Evolutionary conservation across 2,888 invertebrate species (phyloP).

Genomic region (Philhelius pedissequus): DNA sequence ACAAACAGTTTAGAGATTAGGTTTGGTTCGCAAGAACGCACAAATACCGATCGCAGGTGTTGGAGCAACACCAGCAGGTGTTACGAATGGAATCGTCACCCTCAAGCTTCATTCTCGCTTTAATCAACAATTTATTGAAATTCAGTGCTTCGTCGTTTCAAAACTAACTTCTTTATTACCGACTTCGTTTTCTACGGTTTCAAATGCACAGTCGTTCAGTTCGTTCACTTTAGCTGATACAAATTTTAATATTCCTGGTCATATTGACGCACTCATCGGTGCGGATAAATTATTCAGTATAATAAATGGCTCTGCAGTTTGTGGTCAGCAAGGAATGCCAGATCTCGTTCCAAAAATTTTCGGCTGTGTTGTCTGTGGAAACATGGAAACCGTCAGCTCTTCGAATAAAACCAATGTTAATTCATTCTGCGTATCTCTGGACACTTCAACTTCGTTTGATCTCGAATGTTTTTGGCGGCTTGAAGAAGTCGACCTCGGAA

Average conservation of each 20-base stretch:
- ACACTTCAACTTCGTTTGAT: constrained; percentile 4
- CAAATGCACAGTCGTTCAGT: background rate
- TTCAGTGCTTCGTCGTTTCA: constrained; percentile 1
- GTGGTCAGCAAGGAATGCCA: background rate
- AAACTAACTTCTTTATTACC: background rate
- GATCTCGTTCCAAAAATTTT: constrained; percentile 7
- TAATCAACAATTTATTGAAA: no score
- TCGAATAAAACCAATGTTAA: background rate
- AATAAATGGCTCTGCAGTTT: background rate
- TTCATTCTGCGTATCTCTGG: background rate
- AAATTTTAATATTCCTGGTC: constrained; percentile 7
- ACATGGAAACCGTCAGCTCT: background rate
- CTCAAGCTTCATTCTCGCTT: no score
- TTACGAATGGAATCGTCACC: no score
- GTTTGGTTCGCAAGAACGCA: background rate
- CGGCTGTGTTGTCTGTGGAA: constrained; percentile 8
- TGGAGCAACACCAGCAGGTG: constrained; percentile 2
- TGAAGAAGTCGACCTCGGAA: constrained; percentile 12
- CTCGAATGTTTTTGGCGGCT: constrained; percentile 35
- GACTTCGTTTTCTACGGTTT: background rate
- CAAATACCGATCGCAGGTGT: background rate
- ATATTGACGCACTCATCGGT: constrained; percentile 3
- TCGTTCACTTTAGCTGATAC: background rate
- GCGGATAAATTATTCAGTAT: constrained; percentile 11
- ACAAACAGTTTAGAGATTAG: background rate